These are phyloP conservation scores for Drosophila melanosoma DNA, from an alignment of 2,888 invertebrate species.

Conservation along the genomic window DNA sequence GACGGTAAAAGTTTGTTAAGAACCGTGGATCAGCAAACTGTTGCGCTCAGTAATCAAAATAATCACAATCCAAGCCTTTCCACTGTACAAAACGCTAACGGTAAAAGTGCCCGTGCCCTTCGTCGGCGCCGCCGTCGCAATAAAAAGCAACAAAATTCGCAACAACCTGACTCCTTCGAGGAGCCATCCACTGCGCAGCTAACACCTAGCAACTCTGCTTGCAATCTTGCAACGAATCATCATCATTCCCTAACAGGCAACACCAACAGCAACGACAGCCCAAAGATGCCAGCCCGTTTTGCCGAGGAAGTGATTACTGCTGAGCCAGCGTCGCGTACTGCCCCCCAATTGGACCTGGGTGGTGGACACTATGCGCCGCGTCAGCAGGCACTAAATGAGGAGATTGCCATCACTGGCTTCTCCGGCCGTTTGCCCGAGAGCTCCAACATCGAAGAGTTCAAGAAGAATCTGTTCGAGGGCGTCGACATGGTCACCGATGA, in stretches of 20 bases:
- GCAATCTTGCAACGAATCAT: constrained; percentile 42
- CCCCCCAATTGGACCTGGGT: constrained; percentile 80
- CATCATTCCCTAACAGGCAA: constrained; percentile 36
- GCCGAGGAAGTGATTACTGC: constrained; percentile 86
- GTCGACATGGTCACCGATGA: constrained; percentile 97
- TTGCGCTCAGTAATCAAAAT: constrained; percentile 62
- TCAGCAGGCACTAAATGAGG: constrained; percentile 85
- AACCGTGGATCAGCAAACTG: constrained; percentile 75
- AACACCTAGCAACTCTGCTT: constrained; percentile 64
- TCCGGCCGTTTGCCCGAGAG: constrained; percentile 97
- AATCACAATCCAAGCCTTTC: constrained; percentile 53
- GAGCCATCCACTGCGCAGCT: constrained; percentile 63
- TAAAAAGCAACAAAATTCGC: constrained; percentile 72
- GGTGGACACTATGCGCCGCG: constrained; percentile 76
- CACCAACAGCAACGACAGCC: background rate
- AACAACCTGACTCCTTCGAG: constrained; percentile 68
- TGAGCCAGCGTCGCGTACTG: constrained; percentile 75
- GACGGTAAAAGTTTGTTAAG: constrained; percentile 68
- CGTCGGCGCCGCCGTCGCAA: constrained; percentile 82
- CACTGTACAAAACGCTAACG: constrained; percentile 65
- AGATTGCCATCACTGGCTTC: constrained; percentile 93
- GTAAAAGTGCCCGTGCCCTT: constrained; percentile 75
- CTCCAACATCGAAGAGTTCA: constrained; percentile 95
- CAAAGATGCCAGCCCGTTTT: constrained; percentile 89
- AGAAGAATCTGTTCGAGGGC: constrained; percentile 94